Evolutionary conservation across 2,888 invertebrate genomes (phyloP).

Genomic region (Macaria notata): DNA sequence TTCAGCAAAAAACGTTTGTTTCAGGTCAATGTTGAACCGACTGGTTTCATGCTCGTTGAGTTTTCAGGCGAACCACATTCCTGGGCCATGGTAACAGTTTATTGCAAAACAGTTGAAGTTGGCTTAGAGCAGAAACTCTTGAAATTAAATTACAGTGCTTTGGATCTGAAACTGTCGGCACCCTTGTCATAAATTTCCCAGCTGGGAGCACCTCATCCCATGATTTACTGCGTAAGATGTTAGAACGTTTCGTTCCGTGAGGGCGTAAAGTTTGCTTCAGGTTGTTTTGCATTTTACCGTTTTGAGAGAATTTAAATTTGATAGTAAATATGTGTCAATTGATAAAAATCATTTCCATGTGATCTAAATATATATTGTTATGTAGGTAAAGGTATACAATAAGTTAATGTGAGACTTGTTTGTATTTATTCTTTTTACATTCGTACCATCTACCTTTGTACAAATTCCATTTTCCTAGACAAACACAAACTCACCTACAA

Average conservation of each 20-base stretch:
- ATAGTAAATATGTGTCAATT: too few relatives aligned
- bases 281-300: not conserved
- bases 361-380: too few relatives aligned
- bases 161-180: constrained; percentile 16
- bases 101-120: constrained; percentile 3
- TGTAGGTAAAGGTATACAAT: too few relatives aligned
- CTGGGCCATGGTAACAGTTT: constrained; percentile 10
- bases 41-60: constrained; percentile 26
- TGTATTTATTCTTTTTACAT: too few relatives aligned
- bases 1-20: constrained; percentile 3
- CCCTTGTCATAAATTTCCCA: constrained; percentile 15
- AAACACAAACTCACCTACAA: constrained; percentile 2
- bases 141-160: constrained; percentile 20
- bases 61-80: constrained; percentile 14
- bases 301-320: too few relatives aligned
- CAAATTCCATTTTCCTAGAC: constrained; percentile 1
- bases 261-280: constrained; percentile 1
- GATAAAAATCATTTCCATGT: too few relatives aligned
- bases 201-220: constrained; percentile 11
- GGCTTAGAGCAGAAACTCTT: constrained; percentile 4
- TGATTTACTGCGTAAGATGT: constrained; percentile 17
- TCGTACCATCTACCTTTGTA: not conserved
- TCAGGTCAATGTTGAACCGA: constrained; percentile 35
- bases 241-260: constrained; percentile 8
- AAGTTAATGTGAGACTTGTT: too few relatives aligned